Evolutionary conservation across 2,113 vertebrate species (phyloP).

Genomic region (Gorsachius goisagi): DNA sequence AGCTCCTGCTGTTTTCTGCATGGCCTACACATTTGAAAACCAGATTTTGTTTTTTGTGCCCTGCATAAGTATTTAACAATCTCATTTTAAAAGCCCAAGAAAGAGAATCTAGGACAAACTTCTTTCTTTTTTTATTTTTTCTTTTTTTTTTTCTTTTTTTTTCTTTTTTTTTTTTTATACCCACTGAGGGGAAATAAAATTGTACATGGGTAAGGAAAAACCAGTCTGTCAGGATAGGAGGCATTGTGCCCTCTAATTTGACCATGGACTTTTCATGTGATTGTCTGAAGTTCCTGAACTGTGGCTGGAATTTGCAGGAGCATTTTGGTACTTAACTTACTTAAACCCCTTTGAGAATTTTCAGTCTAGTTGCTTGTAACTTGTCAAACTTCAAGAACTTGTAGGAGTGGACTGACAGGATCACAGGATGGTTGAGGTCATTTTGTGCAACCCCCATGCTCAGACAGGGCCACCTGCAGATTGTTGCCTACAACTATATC

Average conservation of each 20-base stretch:
- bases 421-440: not conserved
- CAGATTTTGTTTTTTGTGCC: not conserved
- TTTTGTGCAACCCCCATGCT: not conserved
- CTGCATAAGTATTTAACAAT: not conserved
- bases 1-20: not conserved
- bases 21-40: not conserved
- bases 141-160: no score
- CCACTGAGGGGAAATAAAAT: not conserved
- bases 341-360: not conserved
- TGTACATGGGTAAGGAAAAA: not conserved
- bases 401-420: not conserved
- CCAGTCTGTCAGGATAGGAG: fast-evolving
- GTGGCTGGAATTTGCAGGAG: not conserved
- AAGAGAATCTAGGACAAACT: not conserved
- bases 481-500: not conserved
- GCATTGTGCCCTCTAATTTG: not conserved
- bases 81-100: not conserved
- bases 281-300: not conserved
- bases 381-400: not conserved
- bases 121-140: no score
- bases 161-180: no score
- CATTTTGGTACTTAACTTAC: not conserved
- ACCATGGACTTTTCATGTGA: not conserved
- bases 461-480: not conserved
- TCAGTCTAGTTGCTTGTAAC: not conserved